Evolutionary conservation across 2,888 invertebrate genomes (phyloP), one percentile per base, ranked within the genome.

Genomic region (Pemphredon lugubris): DNA sequence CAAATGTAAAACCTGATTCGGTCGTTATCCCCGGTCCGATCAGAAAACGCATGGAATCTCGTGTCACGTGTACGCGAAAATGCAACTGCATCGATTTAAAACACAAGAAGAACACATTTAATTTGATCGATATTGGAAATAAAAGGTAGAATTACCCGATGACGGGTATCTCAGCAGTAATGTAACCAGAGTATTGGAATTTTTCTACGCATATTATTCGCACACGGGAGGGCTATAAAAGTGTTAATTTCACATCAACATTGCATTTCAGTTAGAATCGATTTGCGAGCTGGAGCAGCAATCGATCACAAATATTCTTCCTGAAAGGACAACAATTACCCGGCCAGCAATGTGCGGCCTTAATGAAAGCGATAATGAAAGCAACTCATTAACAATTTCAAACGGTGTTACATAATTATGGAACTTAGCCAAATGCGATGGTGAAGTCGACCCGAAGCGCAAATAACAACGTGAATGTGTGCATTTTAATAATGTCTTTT

Each of bases 341-440:
- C 14, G 1, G 21, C 16, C 34, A 18, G 34, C 16, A 21, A 34
- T 32, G n/a, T n/a, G 48, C 16, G 11, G 37, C 47, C 45, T 69
- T 73, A 77, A 77, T 64, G 68, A 69, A 58, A 40, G 47, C 47
- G 64, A 69, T 65, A 65, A 65, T 50, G 54, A 69, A 65, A 47
- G 53, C 59, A 18, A 40, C 54, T 69, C 64, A n/a, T 65, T 65
- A 59, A 65, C 69, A 44, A 65, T 59, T 59, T 50, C 69, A 54
- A 69, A 65, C 59, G 65, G 21, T 39, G 34, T 48, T 48, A 44
- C 44, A 18, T 48, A 59, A 59, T 53, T 48, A 44, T 26, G 47
- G 6, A 48, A 14, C 40, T 40, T 32, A 21, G 37, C 23, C 34
- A 45, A 58, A 58, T n/a, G 16, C 14, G 44, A 0, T 30, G 39